Evolutionary conservation across 2,113 vertebrate genomes (phyloP), one percentile per base, ranked within the genome.

Genomic region (Columba livia): DNA sequence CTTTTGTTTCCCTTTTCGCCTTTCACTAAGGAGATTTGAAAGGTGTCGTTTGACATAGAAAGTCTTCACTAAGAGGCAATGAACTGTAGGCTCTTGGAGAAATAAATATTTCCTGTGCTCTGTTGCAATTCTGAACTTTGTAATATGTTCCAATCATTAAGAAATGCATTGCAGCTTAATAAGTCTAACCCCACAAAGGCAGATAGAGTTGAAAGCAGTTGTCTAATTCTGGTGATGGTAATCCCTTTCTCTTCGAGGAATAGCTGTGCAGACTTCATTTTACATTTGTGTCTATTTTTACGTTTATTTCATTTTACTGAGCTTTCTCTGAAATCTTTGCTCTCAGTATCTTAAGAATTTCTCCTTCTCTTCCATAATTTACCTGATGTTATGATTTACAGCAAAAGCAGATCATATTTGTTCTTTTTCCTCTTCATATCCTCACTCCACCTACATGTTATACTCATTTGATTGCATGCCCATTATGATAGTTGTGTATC

Each of bases 51-150:
- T 90, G 65, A 77, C 32, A 67, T 57, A 73, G 53, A 83, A 96
- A 81, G 10, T 44, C 56, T 94, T 88, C 72, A 32, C 20, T 71
- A 50, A 90, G 26, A 90, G 26, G 32, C 18, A 86, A n/a, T 60
- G 72, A 94, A 90, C 60, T n/a, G 47, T 58, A 77, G 36, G 18
- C 24, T 85, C 15, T 6, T 86, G 56, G 13, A 88, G 92, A 86
- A 96, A 93, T 74, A 97, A 90, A 34, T 94, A 93, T 92, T 96
- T 95, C 69, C 86, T 79, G 34, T 84, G 29, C 42, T 86, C 12
- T 64, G 69, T 64, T 89, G 56, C 74, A 94, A 90, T 74, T 94
- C 69, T 93, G 79, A 94, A 94, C 42, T 90, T 91, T n/a, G 85
- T 60, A 85, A 84, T 75, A 72, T 81, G 90, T 92, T 80, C 65